These are phyloP conservation scores for Danaus plexippus DNA, from an alignment of 1,140 invertebrate species.

Conservation along the genomic window DNA sequence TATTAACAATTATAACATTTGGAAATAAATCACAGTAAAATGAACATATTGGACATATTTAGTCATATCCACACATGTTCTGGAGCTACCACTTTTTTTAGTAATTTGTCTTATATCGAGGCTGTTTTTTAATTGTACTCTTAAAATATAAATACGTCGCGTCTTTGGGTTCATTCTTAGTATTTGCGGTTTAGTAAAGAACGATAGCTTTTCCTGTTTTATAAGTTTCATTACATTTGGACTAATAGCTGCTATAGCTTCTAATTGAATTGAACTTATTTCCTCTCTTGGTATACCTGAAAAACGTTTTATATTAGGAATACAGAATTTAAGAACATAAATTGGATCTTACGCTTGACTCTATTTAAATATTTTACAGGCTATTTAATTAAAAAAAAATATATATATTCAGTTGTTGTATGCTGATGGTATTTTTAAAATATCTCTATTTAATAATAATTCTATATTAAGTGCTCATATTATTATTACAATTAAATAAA, in stretches of 20 bases:
- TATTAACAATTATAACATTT: too few relatives aligned
- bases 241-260: conserved; percentile 50
- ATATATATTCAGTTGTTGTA: too few relatives aligned
- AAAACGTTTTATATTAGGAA: conserved; percentile 2
- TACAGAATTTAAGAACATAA: too few relatives aligned
- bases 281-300: conserved; percentile 46
- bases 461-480: too few relatives aligned
- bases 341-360: too few relatives aligned
- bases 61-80: too few relatives aligned
- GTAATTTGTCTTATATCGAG: conserved; percentile 45
- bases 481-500: conserved; percentile 43
- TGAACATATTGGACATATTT: too few relatives aligned
- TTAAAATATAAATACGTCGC: conserved; percentile 50
- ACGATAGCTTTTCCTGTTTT: conserved; percentile 43
- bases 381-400: too few relatives aligned
- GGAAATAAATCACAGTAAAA: too few relatives aligned
- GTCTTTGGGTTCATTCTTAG: conserved; percentile 48
- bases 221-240: conserved; percentile 46
- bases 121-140: conserved; percentile 49
- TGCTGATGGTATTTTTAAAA: too few relatives aligned
- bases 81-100: conserved; percentile 16
- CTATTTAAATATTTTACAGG: too few relatives aligned
- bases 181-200: conserved; percentile 58
- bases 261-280: conserved; percentile 49
- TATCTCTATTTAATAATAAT: too few relatives aligned